Evolutionary conservation across 2,113 vertebrate species (phyloP).

Genomic region (Tachysurus vachellii): DNA sequence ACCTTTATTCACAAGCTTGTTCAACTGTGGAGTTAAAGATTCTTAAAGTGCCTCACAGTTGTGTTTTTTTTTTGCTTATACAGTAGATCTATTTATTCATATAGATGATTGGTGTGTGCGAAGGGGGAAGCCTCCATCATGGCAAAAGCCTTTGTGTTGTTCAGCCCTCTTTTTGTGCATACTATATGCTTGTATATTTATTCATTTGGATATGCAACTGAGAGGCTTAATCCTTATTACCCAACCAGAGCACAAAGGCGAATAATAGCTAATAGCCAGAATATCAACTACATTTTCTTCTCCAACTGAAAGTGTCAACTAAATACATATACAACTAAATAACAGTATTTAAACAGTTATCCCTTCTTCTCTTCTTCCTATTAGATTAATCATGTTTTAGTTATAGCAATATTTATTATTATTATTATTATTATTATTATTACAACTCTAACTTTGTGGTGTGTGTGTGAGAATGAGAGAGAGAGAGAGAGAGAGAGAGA

Average conservation of each 20-base stretch:
- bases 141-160: constrained; percentile 57
- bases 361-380: background rate
- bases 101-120: constrained; percentile 79
- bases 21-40: constrained; percentile 91
- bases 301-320: background rate
- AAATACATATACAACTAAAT: background rate
- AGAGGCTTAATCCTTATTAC: constrained; percentile 34
- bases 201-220: constrained; percentile 8
- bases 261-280: constrained; percentile 14
- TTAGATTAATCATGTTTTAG: background rate
- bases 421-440: background rate
- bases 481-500: too few relatives aligned
- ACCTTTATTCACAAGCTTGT: constrained; percentile 96
- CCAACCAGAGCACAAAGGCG: constrained; percentile 26
- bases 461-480: too few relatives aligned
- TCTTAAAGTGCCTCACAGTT: constrained; percentile 75
- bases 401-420: background rate
- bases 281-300: background rate
- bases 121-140: constrained; percentile 57
- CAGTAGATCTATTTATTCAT: constrained; percentile 83
- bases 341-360: background rate
- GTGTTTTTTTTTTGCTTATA: constrained; percentile 67
- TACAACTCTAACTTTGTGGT: background rate
- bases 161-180: constrained; percentile 1
- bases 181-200: constrained; percentile 21